Conservation (phyloP, 2,113 vertebrate genomes). For the Astur gentilis region DNA sequence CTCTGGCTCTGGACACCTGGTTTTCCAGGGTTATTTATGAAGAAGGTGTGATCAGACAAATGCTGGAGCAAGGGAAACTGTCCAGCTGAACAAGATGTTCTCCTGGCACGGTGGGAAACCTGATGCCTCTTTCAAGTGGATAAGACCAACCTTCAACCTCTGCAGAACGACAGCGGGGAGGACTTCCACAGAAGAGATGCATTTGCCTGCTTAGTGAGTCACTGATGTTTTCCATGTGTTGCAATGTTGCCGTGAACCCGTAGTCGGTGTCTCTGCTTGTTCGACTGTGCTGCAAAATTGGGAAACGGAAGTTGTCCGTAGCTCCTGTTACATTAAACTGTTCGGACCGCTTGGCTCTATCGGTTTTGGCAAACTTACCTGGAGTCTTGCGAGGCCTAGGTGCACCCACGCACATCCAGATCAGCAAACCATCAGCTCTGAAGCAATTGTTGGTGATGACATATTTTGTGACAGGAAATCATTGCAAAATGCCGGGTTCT, state of each 20-base stretch:
- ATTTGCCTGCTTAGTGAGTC: not conserved
- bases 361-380: not conserved
- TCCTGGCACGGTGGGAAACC: not conserved
- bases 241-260: not conserved
- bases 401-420: not conserved
- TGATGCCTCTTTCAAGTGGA: not conserved
- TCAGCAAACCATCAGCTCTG: conserved; percentile 20
- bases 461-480: conserved; percentile 48
- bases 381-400: not conserved
- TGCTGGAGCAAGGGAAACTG: not conserved
- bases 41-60: not conserved
- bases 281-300: not conserved
- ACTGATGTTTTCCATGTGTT: not conserved
- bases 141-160: not conserved
- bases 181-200: not conserved
- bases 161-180: not conserved
- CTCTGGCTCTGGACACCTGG: not conserved
- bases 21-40: not conserved
- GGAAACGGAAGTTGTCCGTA: not conserved
- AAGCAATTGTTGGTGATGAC: conserved; percentile 37
- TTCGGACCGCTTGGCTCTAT: not conserved
- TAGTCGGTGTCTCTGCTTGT: not conserved
- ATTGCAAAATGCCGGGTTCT: not conserved
- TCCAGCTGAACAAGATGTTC: not conserved
- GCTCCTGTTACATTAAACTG: not conserved